Base-by-base conservation (phyloP, 2,888 invertebrate genomes). In the Mesoligia furuncula region DNA sequence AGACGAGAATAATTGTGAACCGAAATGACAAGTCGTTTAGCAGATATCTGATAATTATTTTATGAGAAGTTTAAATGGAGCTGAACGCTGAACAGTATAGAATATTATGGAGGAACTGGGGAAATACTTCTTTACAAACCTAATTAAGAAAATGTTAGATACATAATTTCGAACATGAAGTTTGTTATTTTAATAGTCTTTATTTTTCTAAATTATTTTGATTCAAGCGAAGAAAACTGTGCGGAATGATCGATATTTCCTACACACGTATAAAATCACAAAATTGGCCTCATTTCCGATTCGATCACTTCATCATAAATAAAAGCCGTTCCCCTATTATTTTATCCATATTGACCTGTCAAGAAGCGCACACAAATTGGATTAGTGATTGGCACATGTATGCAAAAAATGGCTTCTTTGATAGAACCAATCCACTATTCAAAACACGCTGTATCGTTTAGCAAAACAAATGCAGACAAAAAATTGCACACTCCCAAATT, bases 351-450 rank as follows among this genome's bases (percentile, higher is more conserved):
- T 87, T 88, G 90, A 90, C 86, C 88, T 86, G 86, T 87, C 88
- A 87, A 87, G 89, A 85, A 89, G 88, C 86, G 61, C 83, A 86
- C 80, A 88, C 89, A 92, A 93, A 93, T 93, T 92, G 79, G 90
- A 93, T 93, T 93, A 93, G 76, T 85, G 80, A 82, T 81, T 70
- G 73, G 73, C 67, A 78, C 76, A 83, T 72, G n/a, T n/a, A n/a
- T n/a, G 85, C 75, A 81, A 83, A 88, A 89, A 89, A 89, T 89
- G 90, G 90, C 90, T 90, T 86, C 87, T 77, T 42, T 67, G 71
- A 85, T 75, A 73, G 67, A 84, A 77, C 65, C 39, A 83, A 76
- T 85, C 80, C 77, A 66, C 71, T 83, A 80, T 80, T 82, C 68
- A 84, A 82, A 81, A 83, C 78, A 86, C 82, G 84, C 75, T 83